phyloP scores from a whole-genome alignment of 1,140 invertebrate genomes.

The Drosophila kanapiae region DNA sequence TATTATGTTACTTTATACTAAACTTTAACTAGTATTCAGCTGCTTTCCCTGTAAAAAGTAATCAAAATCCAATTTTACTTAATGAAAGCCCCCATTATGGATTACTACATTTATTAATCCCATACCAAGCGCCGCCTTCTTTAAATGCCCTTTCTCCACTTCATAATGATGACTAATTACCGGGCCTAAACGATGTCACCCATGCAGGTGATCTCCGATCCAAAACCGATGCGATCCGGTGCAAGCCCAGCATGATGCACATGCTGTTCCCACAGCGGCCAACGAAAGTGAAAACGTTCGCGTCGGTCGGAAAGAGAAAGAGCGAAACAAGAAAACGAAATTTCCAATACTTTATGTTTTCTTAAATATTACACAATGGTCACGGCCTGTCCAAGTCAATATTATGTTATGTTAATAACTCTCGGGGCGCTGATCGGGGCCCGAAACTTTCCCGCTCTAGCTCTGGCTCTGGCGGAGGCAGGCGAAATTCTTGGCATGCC shows the following conservation, averaged over 20 bases:
- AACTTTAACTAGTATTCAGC: neutral
- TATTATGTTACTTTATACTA: no score
- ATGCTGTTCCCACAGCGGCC: conserved; percentile 47
- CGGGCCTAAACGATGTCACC: conserved; percentile 48
- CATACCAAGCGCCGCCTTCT: neutral
- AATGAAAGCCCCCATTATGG: neutral
- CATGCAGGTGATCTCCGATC: conserved; percentile 48
- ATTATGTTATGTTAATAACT: conserved; percentile 68
- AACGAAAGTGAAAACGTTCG: conserved; percentile 66
- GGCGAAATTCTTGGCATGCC: conserved; percentile 69
- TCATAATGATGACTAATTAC: conserved; percentile 52
- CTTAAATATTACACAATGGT: conserved; percentile 75
- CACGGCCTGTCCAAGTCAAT: conserved; percentile 55
- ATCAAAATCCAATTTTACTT: neutral
- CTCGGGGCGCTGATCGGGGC: conserved; percentile 15
- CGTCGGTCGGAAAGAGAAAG: conserved; percentile 23
- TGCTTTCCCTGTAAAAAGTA: neutral
- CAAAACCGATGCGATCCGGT: conserved; percentile 8
- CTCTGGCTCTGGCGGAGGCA: conserved; percentile 11
- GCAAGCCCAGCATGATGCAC: conserved; percentile 35
- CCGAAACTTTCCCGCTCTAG: conserved; percentile 48
- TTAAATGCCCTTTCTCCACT: conserved; percentile 30
- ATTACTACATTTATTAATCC: neutral
- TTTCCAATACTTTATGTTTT: conserved; percentile 51
- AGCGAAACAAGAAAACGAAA: conserved; percentile 25